Base-by-base conservation (phyloP, 2,797 vertebrate species). In the Pangasius krempfi region DNA sequence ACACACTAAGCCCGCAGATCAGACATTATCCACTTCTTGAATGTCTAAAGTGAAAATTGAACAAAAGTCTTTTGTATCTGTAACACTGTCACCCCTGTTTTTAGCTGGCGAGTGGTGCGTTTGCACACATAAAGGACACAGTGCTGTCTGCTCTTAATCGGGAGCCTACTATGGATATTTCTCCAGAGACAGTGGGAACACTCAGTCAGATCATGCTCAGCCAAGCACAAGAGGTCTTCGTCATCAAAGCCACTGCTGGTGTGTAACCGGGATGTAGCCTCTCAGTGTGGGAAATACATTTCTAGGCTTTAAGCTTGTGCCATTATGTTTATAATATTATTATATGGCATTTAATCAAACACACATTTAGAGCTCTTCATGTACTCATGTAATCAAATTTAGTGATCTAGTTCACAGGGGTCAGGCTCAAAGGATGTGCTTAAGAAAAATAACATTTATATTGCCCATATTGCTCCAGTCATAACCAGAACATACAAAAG, bases 161-260 rank as follows among this genome's bases (percentile, higher is more conserved):
- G 83, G 98, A 99, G 88, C 99, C 98, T 89, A 99, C 98, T 54
- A 97, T 99, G 96, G 99, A 99, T 95, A 98, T 99, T 93, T 97
- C 98, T 92, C 99, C 99, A 0, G 99, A 99, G 91, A 99, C 98
- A 1, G 97, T 96, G 85, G 97, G 98, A 83, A 98, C 98, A 44
- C 97, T 99, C 90, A 98, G 98, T 93, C 95, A 97, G 89, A 99
- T 99, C 92, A 99, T 99, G 98, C 94, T 99, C 95, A 98, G 98
- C 87, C 99, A 99, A 95, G 98, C 98, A 50, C 99, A 99, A 93
- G 98, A 99, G 95, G 98, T 99, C 86, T 98, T 99, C 94, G 99
- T 99, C 94, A 94, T 99, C 93, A 99, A 99, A 95, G 99, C 99
- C 33, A 97, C 98, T 78, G 96, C 98, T 97, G 98, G 98, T 92